Percentiles rank a stretch among this genome's conserved stretches.
These are phyloP conservation scores for Endomychus coccineus DNA, from an alignment of 2,888 invertebrate genomes.

Conservation along the genomic window DNA sequence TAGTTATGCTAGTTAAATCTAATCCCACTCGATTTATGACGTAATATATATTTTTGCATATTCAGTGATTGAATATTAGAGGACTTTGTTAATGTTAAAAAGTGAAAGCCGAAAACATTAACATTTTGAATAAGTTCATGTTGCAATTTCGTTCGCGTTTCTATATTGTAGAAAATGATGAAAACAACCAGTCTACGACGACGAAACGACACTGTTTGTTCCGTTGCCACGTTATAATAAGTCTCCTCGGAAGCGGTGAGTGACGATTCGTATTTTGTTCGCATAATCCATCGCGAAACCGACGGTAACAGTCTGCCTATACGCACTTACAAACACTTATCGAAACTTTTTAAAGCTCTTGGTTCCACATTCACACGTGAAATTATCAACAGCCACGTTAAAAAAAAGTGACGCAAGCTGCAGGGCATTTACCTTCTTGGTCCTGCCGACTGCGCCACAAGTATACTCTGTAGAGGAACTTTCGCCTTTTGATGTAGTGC, in stretches of 20 bases:
- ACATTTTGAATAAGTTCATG: too few relatives aligned
- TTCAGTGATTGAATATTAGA: too few relatives aligned
- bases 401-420: conserved; percentile 19
- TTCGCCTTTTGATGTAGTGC: conserved; percentile 26
- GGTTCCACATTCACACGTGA: conserved; percentile 34
- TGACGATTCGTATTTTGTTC: conserved; percentile 1
- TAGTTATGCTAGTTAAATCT: too few relatives aligned
- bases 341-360: conserved; percentile 27
- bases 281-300: conserved; percentile 9
- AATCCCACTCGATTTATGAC: too few relatives aligned
- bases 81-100: too few relatives aligned
- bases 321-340: conserved; percentile 6
- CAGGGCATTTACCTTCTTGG: not conserved
- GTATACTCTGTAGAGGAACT: conserved; percentile 37
- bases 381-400: conserved; percentile 40
- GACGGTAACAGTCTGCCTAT: conserved; percentile 10
- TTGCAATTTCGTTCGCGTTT: too few relatives aligned
- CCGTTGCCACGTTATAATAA: conserved; percentile 4
- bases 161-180: too few relatives aligned
- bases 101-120: too few relatives aligned
- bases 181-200: too few relatives aligned
- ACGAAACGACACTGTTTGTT: too few relatives aligned
- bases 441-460: not conserved
- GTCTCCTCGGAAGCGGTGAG: conserved; percentile 17
- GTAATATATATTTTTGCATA: too few relatives aligned